A percentile compares a stretch with the other conserved stretches of the same genome.
Conservation (phyloP, 2,113 vertebrate genomes). For the Salvator merianae region DNA sequence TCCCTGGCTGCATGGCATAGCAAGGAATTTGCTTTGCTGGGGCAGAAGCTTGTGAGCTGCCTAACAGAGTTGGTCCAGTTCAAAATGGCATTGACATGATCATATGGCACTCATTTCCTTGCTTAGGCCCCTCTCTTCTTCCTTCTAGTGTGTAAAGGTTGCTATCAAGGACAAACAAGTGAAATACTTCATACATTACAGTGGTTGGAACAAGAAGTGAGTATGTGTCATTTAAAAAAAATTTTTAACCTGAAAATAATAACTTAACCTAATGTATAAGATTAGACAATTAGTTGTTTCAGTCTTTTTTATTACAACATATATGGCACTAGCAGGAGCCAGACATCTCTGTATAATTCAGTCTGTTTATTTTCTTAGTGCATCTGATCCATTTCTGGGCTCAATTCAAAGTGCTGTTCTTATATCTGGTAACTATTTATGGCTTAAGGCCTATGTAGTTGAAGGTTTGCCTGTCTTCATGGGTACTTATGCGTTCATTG, state of each 20-base stretch:
- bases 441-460: too few species aligned
- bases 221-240: conserved; percentile 58
- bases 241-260: not conserved
- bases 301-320: not conserved
- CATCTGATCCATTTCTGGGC: too few species aligned
- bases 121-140: conserved; percentile 25
- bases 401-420: too few species aligned
- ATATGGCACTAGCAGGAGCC: not conserved
- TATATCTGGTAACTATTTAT: too few species aligned
- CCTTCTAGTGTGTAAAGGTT: conserved; percentile 95
- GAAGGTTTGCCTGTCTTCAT: too few species aligned
- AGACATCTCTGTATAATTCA: too few species aligned
- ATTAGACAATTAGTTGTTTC: not conserved
- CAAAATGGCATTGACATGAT: not conserved
- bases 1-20: not conserved
- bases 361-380: too few species aligned
- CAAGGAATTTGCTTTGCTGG: not conserved
- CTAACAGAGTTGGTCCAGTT: not conserved
- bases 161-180: conserved; percentile 99
- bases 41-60: not conserved
- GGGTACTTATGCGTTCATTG: too few species aligned
- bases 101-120: not conserved
- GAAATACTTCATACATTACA: conserved; percentile 99
- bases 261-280: not conserved
- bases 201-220: conserved; percentile 99